Evolutionary conservation across 2,888 invertebrate genomes (phyloP).

Genomic region (Leptogaster cylindrica): DNA sequence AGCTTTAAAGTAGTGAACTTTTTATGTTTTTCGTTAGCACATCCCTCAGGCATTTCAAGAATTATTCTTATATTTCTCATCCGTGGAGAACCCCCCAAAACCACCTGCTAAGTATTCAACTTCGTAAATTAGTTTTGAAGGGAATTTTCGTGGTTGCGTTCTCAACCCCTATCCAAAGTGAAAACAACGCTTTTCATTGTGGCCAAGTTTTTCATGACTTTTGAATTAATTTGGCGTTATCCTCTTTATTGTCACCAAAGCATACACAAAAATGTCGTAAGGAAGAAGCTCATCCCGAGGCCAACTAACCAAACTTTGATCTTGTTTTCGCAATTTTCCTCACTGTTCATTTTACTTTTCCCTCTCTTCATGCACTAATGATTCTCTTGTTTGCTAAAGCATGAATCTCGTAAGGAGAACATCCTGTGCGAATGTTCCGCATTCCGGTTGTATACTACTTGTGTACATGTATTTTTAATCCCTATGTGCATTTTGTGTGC

Average conservation of each 20-base stretch:
- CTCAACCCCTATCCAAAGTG: too few species aligned
- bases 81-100: too few species aligned
- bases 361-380: not conserved
- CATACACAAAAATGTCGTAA: conserved; percentile 23
- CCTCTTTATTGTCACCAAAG: conserved; percentile 33
- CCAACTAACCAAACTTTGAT: not conserved
- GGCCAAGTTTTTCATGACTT: conserved; percentile 7
- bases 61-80: too few species aligned
- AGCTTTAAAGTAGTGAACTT: too few species aligned
- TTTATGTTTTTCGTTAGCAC: too few species aligned
- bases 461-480: not conserved
- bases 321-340: conserved; percentile 22
- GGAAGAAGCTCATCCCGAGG: not conserved
- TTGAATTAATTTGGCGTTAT: conserved; percentile 29
- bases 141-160: not conserved
- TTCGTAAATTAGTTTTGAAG: conserved; percentile 2
- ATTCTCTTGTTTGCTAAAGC: not conserved
- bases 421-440: not conserved
- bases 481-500: not conserved
- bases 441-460: not conserved
- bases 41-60: too few species aligned
- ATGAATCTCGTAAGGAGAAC: not conserved
- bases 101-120: too few species aligned
- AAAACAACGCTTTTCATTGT: too few species aligned
- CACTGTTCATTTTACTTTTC: not conserved